Evolutionary conservation across 2,113 vertebrate genomes (phyloP), one percentile per base, ranked within the genome.

Genomic region (Pan paniscus): DNA sequence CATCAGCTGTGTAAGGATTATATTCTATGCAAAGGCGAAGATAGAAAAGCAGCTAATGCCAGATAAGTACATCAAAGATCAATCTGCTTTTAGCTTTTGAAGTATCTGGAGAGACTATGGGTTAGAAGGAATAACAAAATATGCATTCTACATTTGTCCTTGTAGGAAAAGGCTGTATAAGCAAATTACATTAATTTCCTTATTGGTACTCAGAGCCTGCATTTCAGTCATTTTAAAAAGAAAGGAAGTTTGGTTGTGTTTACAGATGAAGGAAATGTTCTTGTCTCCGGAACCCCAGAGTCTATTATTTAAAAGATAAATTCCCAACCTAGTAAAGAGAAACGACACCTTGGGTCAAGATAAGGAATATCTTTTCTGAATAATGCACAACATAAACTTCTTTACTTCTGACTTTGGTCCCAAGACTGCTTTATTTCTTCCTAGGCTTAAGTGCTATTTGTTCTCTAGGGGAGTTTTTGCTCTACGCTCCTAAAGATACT

Each of bases 221-320:
- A 50, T 95, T 85, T 92, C n/a, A 16, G 50, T 85, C 73, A 73
- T 76, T 82, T 92, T 9, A 90, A 35, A 93, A 92, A 59, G 17
- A 94, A 92, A 95, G 43, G 16, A 92, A 61, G 5, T 95, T 48
- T 64, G 70, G 25, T 52, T 92, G 30, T 87, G 55, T 90, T 93
- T 94, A 83, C 89, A 83, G 89, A 94, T 12, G 50, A 1, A 0
- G 50, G 6, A 93, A 73, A 12, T 23, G 2, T 70, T 96, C 48
- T 94, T 80, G 16, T 55, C 35, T 75, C 89, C 88, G 76, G 81
- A 88, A 61, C n/a, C 57, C 22, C 57, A 4, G 70, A 88, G 35
- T 50, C 50, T 92, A 38, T 90, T 93, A 95, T 90, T 92, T 81
- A 96, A 87, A 95, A 90, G 89, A 95, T 64, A 70, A 97, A 94